These are phyloP conservation scores for Lerema accius DNA, from an alignment of 1,140 invertebrate species.

Conservation along the genomic window DNA sequence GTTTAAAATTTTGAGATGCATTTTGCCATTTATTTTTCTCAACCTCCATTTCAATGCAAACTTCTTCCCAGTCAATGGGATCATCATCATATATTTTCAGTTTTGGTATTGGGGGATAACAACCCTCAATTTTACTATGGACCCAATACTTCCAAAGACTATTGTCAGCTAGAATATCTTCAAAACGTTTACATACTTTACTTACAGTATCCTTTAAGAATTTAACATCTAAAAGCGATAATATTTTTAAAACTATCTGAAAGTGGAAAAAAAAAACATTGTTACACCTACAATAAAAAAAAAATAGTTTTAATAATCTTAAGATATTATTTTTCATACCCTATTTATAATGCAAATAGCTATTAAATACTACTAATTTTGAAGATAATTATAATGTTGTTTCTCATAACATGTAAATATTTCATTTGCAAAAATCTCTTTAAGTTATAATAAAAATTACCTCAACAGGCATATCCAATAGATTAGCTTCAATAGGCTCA, in stretches of 20 bases:
- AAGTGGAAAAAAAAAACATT: slow-evolving; percentile 37
- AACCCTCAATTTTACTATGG: slow-evolving; percentile 62
- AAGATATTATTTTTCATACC: too few relatives aligned
- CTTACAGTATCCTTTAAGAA: slow-evolving; percentile 71
- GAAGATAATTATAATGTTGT: too few relatives aligned
- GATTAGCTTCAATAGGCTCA: slow-evolving; percentile 46
- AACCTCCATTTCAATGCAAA: slow-evolving; percentile 72
- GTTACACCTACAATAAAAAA: too few relatives aligned
- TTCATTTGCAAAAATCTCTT: too few relatives aligned
- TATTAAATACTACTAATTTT: too few relatives aligned
- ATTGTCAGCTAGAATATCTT: slow-evolving; percentile 73
- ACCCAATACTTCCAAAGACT: slow-evolving; percentile 76
- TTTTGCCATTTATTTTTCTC: slow-evolving; percentile 71
- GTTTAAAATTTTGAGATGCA: slow-evolving; percentile 63
- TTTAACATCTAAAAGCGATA: slow-evolving; percentile 71
- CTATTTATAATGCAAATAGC: too few relatives aligned
- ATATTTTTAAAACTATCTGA: slow-evolving; percentile 80
- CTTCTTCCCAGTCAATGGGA: slow-evolving; percentile 65
- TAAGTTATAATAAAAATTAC: too few relatives aligned
- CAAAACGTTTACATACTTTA: slow-evolving; percentile 73
- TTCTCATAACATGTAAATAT: too few relatives aligned
- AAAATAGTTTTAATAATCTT: too few relatives aligned
- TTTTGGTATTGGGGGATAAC: slow-evolving; percentile 62
- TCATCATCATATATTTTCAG: slow-evolving; percentile 59
- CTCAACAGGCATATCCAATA: slow-evolving; percentile 70